Conservation (phyloP, 2,113 vertebrate genomes). For the Sitta europaea region DNA sequence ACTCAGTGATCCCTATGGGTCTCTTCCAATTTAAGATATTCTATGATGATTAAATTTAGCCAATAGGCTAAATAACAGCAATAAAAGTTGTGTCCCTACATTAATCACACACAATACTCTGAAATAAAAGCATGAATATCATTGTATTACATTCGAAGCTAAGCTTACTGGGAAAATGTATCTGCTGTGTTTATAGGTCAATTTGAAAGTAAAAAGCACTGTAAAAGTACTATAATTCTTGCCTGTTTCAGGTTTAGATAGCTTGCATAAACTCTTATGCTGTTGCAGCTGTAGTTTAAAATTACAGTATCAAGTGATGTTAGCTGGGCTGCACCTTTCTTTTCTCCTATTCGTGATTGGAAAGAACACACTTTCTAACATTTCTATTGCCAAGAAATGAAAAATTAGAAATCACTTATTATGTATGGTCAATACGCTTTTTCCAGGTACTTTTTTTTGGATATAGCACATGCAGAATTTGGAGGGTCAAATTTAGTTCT, state of each 20-base stretch:
- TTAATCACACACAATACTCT: neutral
- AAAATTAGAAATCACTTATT: neutral
- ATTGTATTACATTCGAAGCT: conserved; percentile 8
- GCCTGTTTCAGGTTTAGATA: neutral
- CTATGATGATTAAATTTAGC: neutral
- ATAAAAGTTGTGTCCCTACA: neutral
- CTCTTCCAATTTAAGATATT: neutral
- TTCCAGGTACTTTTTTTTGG: neutral
- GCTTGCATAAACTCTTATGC: neutral
- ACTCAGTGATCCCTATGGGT: neutral
- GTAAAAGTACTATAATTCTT: neutral
- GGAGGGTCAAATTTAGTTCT: neutral
- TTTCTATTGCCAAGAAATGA: neutral
- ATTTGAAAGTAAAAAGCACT: neutral
- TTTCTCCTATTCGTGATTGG: neutral
- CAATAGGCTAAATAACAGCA: too few relatives aligned
- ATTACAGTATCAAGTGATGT: neutral
- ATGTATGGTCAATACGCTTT: neutral
- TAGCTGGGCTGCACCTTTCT: neutral
- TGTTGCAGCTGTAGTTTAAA: neutral
- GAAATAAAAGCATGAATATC: neutral
- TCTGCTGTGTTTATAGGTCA: neutral
- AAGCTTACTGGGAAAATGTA: conserved; percentile 6
- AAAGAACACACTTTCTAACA: conserved; percentile 16
- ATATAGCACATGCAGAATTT: neutral